Base-by-base conservation (phyloP, 2,797 vertebrate species). In the Pogoniulus pusillus region DNA sequence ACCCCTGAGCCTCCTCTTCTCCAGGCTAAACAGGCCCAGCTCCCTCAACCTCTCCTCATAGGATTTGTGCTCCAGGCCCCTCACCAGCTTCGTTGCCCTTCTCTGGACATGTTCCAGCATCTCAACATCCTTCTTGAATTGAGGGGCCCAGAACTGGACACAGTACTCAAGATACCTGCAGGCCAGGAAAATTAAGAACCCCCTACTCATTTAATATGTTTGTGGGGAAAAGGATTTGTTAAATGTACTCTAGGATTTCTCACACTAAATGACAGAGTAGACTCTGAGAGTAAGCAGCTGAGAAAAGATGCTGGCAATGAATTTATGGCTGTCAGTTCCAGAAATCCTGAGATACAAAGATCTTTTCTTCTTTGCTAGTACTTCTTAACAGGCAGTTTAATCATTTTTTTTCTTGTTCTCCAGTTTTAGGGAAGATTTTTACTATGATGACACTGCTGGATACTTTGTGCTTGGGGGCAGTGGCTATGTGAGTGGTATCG, bases 391-490 rank as follows among this genome's bases (percentile, higher is more conserved):
- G 27, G 27, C 49, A 77, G 81, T 35, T 87, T 12, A 49, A 24
- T 49, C 85, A 77, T 79, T 86, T 68, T 92, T 15, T 89, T 34
- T 92, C 39, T 76, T 94, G n/a, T 96, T 88, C 94, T 96, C 14
- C 63, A 99, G 99, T 76, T 98, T 99, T 94, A 91, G 68, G 14
- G 93, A 97, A 77, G 97, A 97, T 59, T 94, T 99, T 83, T 97
- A 97, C 91, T 98, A 97, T 27, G 97, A 99, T 63, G 99, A 99
- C 96, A 98, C 98, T 8, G 97, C 97, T 49, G 99, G 99, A 76
- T 98, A 98, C 96, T 98, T 99, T 70, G 97, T 98, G 93, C 96
- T 99, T 45, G 99, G 98, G 93, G 99, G 99, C 68, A 96, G 98
- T 89, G 97, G 94, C 54, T 98, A 98, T 23, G 94, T 98, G 72